Evolutionary conservation across 2,113 vertebrate species (phyloP).

Genomic region (Oplegnathus fasciatus): DNA sequence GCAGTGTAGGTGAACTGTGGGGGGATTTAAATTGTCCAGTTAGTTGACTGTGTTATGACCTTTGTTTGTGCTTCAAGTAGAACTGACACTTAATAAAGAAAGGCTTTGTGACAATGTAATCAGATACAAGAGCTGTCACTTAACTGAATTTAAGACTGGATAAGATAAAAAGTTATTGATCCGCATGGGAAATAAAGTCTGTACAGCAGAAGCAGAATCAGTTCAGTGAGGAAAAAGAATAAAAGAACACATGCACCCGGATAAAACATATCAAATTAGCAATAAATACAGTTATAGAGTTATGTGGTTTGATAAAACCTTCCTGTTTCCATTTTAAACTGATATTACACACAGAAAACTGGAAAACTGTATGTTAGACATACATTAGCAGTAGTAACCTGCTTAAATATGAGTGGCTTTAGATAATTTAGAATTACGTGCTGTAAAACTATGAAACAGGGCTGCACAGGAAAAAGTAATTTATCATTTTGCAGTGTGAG

Average conservation of each 20-base stretch:
- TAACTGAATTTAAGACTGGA: neutral
- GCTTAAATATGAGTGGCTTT: neutral
- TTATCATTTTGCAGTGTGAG: neutral
- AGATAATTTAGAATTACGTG: too few relatives aligned
- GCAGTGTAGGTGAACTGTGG: neutral
- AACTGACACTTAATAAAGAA: neutral
- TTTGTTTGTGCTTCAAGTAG: neutral
- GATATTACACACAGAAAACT: neutral
- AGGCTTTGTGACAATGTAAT: neutral
- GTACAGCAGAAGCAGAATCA: neutral
- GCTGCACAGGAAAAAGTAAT: neutral
- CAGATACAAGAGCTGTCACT: neutral
- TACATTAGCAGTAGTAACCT: too few relatives aligned
- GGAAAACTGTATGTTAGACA: neutral
- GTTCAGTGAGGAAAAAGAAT: neutral
- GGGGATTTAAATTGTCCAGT: neutral
- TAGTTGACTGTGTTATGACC: neutral
- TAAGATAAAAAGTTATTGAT: conserved; percentile 13
- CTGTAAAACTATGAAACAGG: neutral
- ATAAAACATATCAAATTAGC: neutral
- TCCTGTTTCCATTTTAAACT: neutral
- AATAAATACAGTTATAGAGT: neutral
- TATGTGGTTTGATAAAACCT: neutral
- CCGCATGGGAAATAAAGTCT: neutral
- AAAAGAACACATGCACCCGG: neutral